Conservation (phyloP, 2,888 invertebrate species). For the Melinopterus prodromus region DNA sequence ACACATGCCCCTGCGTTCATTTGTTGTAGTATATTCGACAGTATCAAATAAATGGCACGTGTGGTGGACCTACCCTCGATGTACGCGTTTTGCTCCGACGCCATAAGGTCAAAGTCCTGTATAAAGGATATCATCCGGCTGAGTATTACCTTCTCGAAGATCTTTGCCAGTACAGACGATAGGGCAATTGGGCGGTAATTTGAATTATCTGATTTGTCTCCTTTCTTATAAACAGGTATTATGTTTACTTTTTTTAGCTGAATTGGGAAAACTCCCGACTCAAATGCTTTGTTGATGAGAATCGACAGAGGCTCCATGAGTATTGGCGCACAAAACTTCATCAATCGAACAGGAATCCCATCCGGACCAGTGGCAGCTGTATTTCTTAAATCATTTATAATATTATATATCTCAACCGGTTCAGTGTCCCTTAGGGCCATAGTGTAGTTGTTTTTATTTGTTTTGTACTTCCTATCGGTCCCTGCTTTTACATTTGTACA, state of each 20-base stretch:
- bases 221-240: background rate
- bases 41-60: no score
- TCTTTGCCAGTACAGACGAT: background rate
- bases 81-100: background rate
- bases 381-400: background rate
- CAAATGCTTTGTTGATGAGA: background rate
- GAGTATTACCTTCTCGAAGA: background rate
- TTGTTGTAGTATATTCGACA: background rate
- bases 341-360: no score
- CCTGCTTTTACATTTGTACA: background rate
- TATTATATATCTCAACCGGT: background rate
- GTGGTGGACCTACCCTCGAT: no score
- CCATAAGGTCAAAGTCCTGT: background rate
- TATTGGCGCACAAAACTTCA: background rate
- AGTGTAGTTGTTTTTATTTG: background rate
- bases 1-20: background rate
- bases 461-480: background rate
- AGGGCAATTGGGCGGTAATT: background rate
- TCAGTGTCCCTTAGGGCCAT: background rate
- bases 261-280: background rate
- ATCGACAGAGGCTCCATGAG: background rate
- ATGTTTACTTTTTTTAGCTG: background rate
- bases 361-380: background rate
- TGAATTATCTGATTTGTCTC: background rate
- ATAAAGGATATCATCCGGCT: background rate